Conservation (phyloP, 1,140 invertebrate genomes). For the Drosophila pseudoobscura region DNA sequence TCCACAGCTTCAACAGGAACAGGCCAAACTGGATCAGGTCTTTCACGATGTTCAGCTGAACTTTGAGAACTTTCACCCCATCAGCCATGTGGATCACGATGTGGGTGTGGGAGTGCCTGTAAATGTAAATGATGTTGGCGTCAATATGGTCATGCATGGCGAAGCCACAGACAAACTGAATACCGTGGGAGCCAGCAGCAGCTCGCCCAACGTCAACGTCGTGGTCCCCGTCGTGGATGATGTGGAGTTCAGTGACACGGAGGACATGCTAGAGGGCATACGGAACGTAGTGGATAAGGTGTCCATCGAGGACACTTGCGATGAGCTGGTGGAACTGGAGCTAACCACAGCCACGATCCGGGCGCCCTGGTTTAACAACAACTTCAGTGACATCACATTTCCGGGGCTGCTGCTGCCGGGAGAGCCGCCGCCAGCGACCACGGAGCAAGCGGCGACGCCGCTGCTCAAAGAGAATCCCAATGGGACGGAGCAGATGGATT, state of each 20-base stretch:
- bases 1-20: conserved; percentile 75
- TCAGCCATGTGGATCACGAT: conserved; percentile 51
- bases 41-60: conserved; percentile 76
- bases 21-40: conserved; percentile 75
- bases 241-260: conserved; percentile 90
- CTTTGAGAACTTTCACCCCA: conserved; percentile 75
- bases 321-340: conserved; percentile 73
- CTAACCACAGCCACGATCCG: conserved; percentile 69
- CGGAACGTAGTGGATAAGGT: conserved; percentile 86
- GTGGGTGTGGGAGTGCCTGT: conserved; percentile 8
- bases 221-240: conserved; percentile 62
- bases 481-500: conserved; percentile 34
- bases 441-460: conserved; percentile 4
- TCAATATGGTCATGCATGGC: conserved; percentile 64
- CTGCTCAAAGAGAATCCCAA: conserved; percentile 17
- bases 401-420: conserved; percentile 54
- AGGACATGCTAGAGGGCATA: conserved; percentile 93
- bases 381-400: conserved; percentile 72
- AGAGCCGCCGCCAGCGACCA: conserved; percentile 46
- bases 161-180: conserved; percentile 46
- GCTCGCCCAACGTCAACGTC: conserved; percentile 11
- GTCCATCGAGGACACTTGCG: conserved; percentile 77
- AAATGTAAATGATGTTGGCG: conserved; percentile 43
- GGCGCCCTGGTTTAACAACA: conserved; percentile 75
- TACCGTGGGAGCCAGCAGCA: conserved; percentile 23